Conservation (phyloP, 2,888 invertebrate species). For the Epirrhoe alternata region DNA sequence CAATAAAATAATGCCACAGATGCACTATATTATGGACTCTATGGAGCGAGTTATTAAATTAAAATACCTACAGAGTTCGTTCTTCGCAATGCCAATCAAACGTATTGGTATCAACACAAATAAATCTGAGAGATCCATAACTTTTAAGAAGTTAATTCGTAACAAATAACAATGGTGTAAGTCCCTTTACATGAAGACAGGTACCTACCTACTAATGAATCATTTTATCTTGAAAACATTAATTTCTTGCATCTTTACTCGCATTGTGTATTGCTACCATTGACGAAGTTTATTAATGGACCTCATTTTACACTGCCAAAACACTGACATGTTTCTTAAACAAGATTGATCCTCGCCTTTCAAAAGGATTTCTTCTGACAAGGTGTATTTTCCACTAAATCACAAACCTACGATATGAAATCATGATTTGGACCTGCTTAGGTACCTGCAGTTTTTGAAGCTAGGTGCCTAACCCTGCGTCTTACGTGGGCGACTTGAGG, state of each 20-base stretch:
- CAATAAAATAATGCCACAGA: too few relatives aligned
- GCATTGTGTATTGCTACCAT: constrained; percentile 39
- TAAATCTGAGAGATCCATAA: too few relatives aligned
- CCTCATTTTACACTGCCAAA: constrained; percentile 58
- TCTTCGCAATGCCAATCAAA: too few relatives aligned
- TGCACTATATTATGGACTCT: too few relatives aligned
- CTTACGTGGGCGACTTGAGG: too few relatives aligned
- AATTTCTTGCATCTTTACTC: constrained; percentile 23
- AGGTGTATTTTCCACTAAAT: constrained; percentile 9
- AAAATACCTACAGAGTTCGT: too few relatives aligned
- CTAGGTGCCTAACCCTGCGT: too few relatives aligned
- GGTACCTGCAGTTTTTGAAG: neutral
- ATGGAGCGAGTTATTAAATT: too few relatives aligned
- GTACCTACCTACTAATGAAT: too few relatives aligned
- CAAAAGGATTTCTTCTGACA: constrained; percentile 31
- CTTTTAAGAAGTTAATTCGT: too few relatives aligned
- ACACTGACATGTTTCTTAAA: constrained; percentile 53
- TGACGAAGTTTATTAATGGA: constrained; percentile 57
- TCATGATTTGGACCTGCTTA: too few relatives aligned
- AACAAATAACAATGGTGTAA: neutral
- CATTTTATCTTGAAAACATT: constrained; percentile 11
- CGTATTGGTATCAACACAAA: too few relatives aligned
- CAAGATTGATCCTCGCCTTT: constrained; percentile 53
- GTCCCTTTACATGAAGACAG: neutral
- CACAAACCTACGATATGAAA: neutral